phyloP scores from a whole-genome alignment of 2,888 invertebrate genomes.

The Drosophila falleni region DNA sequence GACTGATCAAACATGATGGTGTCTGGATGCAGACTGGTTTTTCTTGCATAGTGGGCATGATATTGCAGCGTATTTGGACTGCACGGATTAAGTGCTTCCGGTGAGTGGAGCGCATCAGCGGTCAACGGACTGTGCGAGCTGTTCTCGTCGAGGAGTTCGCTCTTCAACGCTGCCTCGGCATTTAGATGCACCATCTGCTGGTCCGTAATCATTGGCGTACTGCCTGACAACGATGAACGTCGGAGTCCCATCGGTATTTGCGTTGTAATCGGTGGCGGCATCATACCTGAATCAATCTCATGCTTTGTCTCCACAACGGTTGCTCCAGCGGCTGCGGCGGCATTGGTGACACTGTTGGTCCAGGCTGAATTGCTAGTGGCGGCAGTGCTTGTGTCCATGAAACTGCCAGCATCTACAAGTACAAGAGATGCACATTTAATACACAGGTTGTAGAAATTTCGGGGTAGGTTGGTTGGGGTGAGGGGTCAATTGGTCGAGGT shows the following conservation, averaged over 20 bases:
- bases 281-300: conserved; percentile 88
- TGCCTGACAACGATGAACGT: conserved; percentile 88
- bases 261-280: conserved; percentile 89
- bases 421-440: conserved; percentile 63
- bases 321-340: conserved; percentile 59
- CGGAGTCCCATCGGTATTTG: conserved; percentile 88
- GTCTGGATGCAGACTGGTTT: conserved; percentile 76
- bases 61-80: conserved; percentile 74
- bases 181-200: conserved; percentile 80
- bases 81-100: conserved; percentile 79
- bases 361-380: conserved; percentile 19
- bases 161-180: conserved; percentile 87
- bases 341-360: conserved; percentile 8
- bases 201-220: conserved; percentile 82
- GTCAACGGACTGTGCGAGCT: conserved; percentile 87
- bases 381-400: conserved; percentile 77
- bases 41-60: conserved; percentile 76
- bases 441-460: conserved; percentile 38
- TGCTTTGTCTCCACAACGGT: conserved; percentile 85
- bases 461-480: background rate
- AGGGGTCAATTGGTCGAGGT: conserved; percentile 1
- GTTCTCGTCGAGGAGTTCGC: conserved; percentile 90
- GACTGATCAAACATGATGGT: conserved; percentile 82
- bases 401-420: conserved; percentile 83
- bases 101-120: conserved; percentile 75